phyloP scores from a whole-genome alignment of 2,797 vertebrate species.

The Clangula hyemalis region DNA sequence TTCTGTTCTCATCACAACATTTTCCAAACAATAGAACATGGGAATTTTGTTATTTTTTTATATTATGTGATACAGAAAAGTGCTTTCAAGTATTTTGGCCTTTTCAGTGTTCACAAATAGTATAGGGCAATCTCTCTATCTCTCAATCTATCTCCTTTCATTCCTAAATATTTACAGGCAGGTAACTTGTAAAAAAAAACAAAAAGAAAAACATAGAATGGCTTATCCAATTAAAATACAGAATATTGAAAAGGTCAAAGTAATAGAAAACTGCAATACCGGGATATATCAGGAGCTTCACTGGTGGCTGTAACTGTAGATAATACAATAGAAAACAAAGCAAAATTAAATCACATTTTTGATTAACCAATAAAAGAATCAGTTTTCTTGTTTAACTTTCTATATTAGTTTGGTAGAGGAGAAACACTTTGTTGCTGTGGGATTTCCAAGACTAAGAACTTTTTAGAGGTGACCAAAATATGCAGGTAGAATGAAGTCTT shows the following conservation, averaged over 20 bases:
- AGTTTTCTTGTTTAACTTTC: neutral
- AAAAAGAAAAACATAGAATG: neutral
- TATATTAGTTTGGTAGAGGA: neutral
- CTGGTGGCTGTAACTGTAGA: neutral
- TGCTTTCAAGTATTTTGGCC: conserved; percentile 35
- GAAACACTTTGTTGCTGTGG: neutral
- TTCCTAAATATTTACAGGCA: neutral
- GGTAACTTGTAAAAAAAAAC: neutral
- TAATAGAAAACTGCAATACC: neutral
- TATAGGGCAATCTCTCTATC: neutral
- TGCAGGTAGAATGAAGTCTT: neutral
- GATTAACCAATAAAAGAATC: neutral
- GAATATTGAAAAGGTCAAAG: conserved; percentile 56
- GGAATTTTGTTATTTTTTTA: conserved; percentile 15
- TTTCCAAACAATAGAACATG: neutral
- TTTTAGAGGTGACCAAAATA: neutral
- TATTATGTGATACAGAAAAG: neutral
- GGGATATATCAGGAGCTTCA: neutral
- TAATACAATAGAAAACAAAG: neutral
- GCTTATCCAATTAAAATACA: conserved; percentile 25
- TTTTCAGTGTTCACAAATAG: conserved; percentile 24
- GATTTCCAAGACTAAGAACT: accelerated
- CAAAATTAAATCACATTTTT: neutral
- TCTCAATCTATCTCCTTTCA: neutral
- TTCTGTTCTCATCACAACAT: conserved; percentile 30